Evolutionary conservation across 2,113 vertebrate species (phyloP).

Genomic region (Ondatra zibethicus): DNA sequence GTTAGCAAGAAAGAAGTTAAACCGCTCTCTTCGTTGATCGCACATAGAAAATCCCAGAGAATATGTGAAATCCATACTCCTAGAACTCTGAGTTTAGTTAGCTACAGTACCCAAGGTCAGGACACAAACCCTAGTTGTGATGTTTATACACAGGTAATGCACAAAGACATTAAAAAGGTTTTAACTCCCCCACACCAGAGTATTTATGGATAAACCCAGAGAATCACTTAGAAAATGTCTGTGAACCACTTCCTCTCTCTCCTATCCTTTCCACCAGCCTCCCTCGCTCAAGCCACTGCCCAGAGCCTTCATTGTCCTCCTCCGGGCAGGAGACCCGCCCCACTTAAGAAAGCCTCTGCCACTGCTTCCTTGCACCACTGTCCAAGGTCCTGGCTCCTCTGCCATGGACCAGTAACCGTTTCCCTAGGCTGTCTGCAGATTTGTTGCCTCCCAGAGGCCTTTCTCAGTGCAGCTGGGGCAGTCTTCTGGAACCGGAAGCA

Average conservation of each 20-base stretch:
- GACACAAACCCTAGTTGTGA: neutral
- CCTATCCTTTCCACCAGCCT: neutral
- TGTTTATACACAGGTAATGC: neutral
- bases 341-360: neutral
- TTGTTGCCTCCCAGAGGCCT: neutral
- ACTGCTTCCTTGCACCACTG: neutral
- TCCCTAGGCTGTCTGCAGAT: neutral
- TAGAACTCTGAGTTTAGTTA: conserved; percentile 6
- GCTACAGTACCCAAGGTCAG: neutral
- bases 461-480: neutral
- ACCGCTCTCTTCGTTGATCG: neutral
- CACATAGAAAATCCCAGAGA: neutral
- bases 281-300: neutral
- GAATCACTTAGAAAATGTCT: neutral
- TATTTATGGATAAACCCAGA: neutral
- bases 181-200: neutral
- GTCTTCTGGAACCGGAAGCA: neutral
- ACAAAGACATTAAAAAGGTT: neutral
- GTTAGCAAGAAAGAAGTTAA: conserved; percentile 42
- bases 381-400: neutral
- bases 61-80: neutral
- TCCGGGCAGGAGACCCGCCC: neutral
- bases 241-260: neutral
- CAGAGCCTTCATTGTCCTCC: neutral
- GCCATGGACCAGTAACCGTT: neutral